Evolutionary conservation across 2,113 vertebrate genomes (phyloP), one percentile per base, ranked within the genome.

Genomic region (Catagonus wagneri): DNA sequence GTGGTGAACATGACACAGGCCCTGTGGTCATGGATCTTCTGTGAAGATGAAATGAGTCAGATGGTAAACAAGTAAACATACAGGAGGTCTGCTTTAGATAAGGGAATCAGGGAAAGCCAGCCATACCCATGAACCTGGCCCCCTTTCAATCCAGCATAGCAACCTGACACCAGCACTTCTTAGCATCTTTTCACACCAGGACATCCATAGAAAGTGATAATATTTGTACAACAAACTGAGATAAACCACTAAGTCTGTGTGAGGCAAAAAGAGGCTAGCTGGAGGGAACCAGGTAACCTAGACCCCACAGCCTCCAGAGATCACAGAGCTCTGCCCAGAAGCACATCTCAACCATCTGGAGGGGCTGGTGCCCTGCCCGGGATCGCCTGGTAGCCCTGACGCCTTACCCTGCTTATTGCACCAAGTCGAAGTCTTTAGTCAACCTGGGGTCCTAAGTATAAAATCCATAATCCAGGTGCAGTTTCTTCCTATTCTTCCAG

Each of bases 351-450:
- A 10, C 79, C 36, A 76, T 29, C 58, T 7, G 66, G n/a, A 3
- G 17, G 80, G 81, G 20, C 27, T 11, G 0, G 0, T 36, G 34
- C 10, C 56, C 25, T 44, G 32, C 22, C 61, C 3, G 7, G 10
- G 16, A 27, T 16, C 76, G 22, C 7, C 61, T 63, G 54, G 52
- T n/a, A 23, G 44, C 52, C 2, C 54, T 22, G 23, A 29, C 10
- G 1, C 6, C 36, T 13, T 66, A 2, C 14, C 2, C 0, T n/a
- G 27, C 7, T 63, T 72, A 1, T 39, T 89, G 25, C 25, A 61
- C 81, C 95, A 87, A 61, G 44, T 36, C 71, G 20, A 34, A 75
- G 20, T 39, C 36, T 50, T 79, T 9, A 84, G 66, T 29, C 69
- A 94, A 27, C n/a, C 27, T 2, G 34, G 61, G 90, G 32, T 83